These are phyloP conservation scores for Carcharodon carcharias DNA, from an alignment of 2,797 vertebrate species.

Conservation along the genomic window DNA sequence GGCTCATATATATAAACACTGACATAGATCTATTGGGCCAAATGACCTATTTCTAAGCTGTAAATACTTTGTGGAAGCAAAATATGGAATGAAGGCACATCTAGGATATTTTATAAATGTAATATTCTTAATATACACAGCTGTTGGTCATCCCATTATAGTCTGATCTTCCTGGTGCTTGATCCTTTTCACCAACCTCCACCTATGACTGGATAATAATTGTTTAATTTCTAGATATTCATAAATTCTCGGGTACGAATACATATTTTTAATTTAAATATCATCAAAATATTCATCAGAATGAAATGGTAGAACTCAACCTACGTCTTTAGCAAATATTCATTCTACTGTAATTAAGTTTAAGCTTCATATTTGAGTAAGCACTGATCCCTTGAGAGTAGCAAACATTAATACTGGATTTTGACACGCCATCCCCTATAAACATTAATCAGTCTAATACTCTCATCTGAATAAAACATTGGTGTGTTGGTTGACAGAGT, in stretches of 20 bases:
- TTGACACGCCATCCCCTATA: not conserved
- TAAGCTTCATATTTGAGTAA: not conserved
- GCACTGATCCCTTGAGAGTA: not conserved
- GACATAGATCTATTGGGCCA: too few relatives aligned
- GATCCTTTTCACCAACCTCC: not conserved
- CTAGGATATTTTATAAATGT: not conserved
- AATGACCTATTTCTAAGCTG: too few relatives aligned
- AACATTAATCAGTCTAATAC: not conserved
- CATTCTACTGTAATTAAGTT: not conserved
- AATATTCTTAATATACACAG: not conserved
- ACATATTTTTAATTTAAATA: too few relatives aligned
- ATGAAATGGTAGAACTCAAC: not conserved
- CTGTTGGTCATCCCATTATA: not conserved
- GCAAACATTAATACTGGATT: not conserved
- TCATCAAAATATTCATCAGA: too few relatives aligned
- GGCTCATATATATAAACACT: not conserved
- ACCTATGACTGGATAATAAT: not conserved
- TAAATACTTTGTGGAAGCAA: not conserved
- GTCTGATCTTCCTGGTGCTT: not conserved
- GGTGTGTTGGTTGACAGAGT: not conserved
- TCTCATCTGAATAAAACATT: not conserved
- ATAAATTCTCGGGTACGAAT: not conserved
- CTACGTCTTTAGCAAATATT: not conserved
- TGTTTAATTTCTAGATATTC: not conserved
- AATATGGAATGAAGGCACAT: not conserved